A percentile compares a stretch with the other conserved stretches of the same genome.
Conservation (phyloP, 2,888 invertebrate species). For the Caenorhabditis wallacei region DNA sequence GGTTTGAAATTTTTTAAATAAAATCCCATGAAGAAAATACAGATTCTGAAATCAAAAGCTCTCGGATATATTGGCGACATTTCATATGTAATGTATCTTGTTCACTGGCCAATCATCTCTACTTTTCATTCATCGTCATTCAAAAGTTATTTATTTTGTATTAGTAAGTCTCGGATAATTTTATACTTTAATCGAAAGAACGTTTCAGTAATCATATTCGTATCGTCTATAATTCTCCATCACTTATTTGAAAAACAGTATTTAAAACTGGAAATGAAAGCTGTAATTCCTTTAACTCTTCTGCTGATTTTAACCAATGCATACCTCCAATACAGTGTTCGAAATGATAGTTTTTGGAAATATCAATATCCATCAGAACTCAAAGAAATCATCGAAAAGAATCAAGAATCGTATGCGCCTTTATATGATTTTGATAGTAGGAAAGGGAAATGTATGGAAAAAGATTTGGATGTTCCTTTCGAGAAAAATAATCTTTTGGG, state of each 20-base stretch:
- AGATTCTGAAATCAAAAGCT: constrained; percentile 14
- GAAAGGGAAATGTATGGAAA: constrained; percentile 22
- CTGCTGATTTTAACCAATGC: constrained; percentile 20
- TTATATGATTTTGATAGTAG: constrained; percentile 24
- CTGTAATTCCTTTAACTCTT: constrained; percentile 12
- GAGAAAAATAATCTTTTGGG: constrained; percentile 16
- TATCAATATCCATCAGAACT: constrained; percentile 9
- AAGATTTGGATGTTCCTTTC: constrained; percentile 19
- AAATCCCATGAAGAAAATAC: not conserved
- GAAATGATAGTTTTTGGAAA: constrained; percentile 45
- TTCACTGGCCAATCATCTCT: constrained; percentile 52
- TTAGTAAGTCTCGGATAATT: not conserved
- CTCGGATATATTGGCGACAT: constrained; percentile 35
- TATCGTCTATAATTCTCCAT: constrained; percentile 28
- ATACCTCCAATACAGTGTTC: constrained; percentile 41
- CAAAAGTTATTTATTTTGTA: constrained; percentile 30
- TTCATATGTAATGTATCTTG: constrained; percentile 40
- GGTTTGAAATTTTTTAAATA: constrained; percentile 5
- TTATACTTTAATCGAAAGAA: not conserved
- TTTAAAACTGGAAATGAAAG: constrained; percentile 29
- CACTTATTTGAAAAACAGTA: constrained; percentile 50
- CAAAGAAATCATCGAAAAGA: constrained; percentile 27
- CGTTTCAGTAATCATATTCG: constrained; percentile 24
- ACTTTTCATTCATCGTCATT: constrained; percentile 6
- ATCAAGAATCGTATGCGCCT: constrained; percentile 22